phyloP scores from a whole-genome alignment of 2,888 invertebrate genomes.

The Eupithecia inturbata region DNA sequence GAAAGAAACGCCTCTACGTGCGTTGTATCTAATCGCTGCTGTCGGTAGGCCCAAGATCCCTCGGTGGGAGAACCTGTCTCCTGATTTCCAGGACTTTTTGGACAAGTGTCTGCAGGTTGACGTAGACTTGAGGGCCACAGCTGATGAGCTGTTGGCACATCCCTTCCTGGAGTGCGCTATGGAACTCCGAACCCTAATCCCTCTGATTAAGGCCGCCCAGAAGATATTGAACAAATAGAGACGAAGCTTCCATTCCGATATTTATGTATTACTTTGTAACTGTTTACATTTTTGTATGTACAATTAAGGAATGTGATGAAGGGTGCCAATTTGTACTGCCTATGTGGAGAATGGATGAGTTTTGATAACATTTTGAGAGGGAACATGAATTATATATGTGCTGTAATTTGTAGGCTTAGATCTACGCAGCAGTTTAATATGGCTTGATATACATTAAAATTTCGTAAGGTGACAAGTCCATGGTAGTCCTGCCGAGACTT shows the following conservation, averaged over 20 bases:
- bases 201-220: constrained; percentile 96
- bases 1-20: constrained; percentile 95
- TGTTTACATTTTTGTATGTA: constrained; percentile 63
- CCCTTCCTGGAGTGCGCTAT: constrained; percentile 91
- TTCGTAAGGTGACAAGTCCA: background rate
- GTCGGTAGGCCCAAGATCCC: constrained; percentile 97
- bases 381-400: constrained; percentile 36
- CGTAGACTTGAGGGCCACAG: constrained; percentile 90
- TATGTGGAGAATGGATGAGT: constrained; percentile 11
- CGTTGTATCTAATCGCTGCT: constrained; percentile 97
- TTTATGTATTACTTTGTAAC: constrained; percentile 64
- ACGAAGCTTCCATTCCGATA: constrained; percentile 62
- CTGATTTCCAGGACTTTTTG: constrained; percentile 91
- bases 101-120: constrained; percentile 95
- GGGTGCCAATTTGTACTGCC: constrained; percentile 58
- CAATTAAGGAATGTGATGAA: constrained; percentile 47
- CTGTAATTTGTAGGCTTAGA: constrained; percentile 16
- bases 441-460: background rate
- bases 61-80: constrained; percentile 90
- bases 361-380: constrained; percentile 28
- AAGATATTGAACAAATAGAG: constrained; percentile 89
- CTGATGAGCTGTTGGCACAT: constrained; percentile 90
- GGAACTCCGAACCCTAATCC: constrained; percentile 91
- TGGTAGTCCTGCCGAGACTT: background rate
- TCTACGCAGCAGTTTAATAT: background rate